A percentile compares a stretch with the other conserved stretches of the same genome.
Evolutionary conservation across 2,888 invertebrate species (phyloP).

Genomic region (Diadegma fenestrale): DNA sequence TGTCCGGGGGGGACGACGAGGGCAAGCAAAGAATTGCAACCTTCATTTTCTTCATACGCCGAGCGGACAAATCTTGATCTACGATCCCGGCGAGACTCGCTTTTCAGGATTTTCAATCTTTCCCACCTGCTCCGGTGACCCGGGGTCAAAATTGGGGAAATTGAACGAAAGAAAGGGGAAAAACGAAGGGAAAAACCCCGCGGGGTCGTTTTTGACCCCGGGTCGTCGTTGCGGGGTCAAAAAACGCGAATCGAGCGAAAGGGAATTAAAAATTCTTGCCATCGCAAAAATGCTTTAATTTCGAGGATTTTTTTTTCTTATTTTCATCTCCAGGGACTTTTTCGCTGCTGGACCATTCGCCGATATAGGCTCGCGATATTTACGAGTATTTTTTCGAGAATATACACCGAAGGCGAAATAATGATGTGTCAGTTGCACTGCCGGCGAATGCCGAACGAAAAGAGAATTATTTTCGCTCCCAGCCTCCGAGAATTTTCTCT

Average conservation of each 20-base stretch:
- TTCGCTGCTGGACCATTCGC: conserved; percentile 11
- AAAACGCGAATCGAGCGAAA: background rate
- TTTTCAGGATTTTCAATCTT: background rate
- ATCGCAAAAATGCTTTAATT: background rate
- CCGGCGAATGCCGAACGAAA: conserved; percentile 24
- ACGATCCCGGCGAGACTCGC: background rate
- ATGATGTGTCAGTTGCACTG: conserved; percentile 44
- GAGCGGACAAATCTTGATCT: too few relatives aligned
- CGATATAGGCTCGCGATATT: conserved; percentile 7
- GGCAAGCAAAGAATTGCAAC: conserved; percentile 17
- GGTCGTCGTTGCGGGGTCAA: too few relatives aligned
- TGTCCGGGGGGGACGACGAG: background rate
- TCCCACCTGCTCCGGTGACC: too few relatives aligned
- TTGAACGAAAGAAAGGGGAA: too few relatives aligned
- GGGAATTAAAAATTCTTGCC: background rate
- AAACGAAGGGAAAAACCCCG: too few relatives aligned
- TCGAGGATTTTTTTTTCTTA: background rate
- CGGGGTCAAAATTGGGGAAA: too few relatives aligned
- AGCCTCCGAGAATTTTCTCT: conserved; percentile 6
- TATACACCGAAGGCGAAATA: conserved; percentile 38
- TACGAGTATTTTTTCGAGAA: conserved; percentile 28
- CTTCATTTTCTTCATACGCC: conserved; percentile 35
- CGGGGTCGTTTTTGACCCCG: too few relatives aligned
- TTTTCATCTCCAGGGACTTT: background rate
- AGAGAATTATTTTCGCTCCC: conserved; percentile 54